A percentile compares a stretch with the other conserved stretches of the same genome.
Conservation (phyloP, 1,140 invertebrate species). For the Cotesia chilonis region DNA sequence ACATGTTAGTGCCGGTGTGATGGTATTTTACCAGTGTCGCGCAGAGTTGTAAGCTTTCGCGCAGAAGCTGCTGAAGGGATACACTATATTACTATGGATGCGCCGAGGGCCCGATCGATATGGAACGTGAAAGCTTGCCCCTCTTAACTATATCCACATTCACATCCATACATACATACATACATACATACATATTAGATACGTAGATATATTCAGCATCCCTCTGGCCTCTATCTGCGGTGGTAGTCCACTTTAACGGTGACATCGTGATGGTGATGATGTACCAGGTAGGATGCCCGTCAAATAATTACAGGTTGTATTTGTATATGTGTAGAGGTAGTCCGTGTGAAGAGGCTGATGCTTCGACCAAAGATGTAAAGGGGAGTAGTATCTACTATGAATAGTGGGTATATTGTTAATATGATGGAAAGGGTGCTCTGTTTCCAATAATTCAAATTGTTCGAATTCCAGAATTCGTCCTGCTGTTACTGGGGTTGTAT, state of each 20-base stretch:
- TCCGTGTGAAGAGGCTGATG: neutral
- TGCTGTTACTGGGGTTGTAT: constrained; percentile 6
- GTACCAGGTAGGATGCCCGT: neutral
- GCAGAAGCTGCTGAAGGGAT: constrained; percentile 6
- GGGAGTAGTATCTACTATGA: neutral
- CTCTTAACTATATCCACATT: neutral
- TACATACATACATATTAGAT: neutral
- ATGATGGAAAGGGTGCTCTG: constrained; percentile 1
- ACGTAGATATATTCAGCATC: neutral
- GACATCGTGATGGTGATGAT: constrained; percentile 1
- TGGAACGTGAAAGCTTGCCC: constrained; percentile 16
- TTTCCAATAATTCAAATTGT: constrained; percentile 30
- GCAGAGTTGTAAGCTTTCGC: constrained; percentile 13
- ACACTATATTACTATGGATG: constrained; percentile 16
- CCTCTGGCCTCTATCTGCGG: neutral
- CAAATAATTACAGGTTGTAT: neutral
- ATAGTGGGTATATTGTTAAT: neutral
- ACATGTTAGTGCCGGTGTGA: no score
- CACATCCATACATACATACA: no score
- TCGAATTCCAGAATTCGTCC: constrained; percentile 25
- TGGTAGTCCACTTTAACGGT: neutral
- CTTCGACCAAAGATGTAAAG: neutral
- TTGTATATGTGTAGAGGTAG: neutral
- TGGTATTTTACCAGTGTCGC: neutral
- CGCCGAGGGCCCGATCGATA: constrained; percentile 1